Conservation (phyloP, 2,888 invertebrate genomes). For the Erynnis tages region DNA sequence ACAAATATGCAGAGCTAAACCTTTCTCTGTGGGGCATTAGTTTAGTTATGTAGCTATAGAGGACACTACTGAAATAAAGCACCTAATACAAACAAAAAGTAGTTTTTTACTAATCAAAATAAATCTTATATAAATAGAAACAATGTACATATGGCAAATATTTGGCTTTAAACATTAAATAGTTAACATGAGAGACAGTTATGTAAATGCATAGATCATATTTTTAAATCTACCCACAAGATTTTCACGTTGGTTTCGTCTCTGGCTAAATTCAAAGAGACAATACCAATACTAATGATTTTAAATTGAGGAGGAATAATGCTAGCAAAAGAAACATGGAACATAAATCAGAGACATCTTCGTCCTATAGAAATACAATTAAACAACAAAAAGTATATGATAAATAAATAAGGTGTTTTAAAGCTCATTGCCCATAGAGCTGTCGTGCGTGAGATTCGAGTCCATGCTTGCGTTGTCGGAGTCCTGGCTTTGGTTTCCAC, state of each 20-base stretch:
- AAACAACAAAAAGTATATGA: slow-evolving; percentile 18
- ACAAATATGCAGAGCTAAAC: slow-evolving; percentile 74
- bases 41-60: slow-evolving; percentile 37
- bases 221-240: slow-evolving; percentile 20
- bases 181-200: slow-evolving; percentile 48
- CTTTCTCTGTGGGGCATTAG: slow-evolving; percentile 43
- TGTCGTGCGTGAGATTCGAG: slow-evolving; percentile 88
- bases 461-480: slow-evolving; percentile 93
- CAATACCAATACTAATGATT: too few relatives aligned
- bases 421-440: slow-evolving; percentile 81
- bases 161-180: slow-evolving; percentile 73
- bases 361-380: slow-evolving; percentile 1
- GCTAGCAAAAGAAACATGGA: slow-evolving; percentile 15
- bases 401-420: slow-evolving; percentile 38
- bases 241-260: too few relatives aligned
- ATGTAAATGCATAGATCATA: slow-evolving; percentile 24
- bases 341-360: slow-evolving; percentile 4
- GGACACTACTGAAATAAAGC: slow-evolving; percentile 35
- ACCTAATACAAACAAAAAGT: slow-evolving; percentile 34
- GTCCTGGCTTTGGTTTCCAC: slow-evolving; percentile 94
- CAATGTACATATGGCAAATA: slow-evolving; percentile 77
- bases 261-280: too few relatives aligned
- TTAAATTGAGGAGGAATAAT: slow-evolving; percentile 2
- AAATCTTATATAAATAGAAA: slow-evolving; percentile 62
- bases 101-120: slow-evolving; percentile 47